phyloP scores from a whole-genome alignment of 2,113 vertebrate genomes.

The Balaenoptera acutorostrata region DNA sequence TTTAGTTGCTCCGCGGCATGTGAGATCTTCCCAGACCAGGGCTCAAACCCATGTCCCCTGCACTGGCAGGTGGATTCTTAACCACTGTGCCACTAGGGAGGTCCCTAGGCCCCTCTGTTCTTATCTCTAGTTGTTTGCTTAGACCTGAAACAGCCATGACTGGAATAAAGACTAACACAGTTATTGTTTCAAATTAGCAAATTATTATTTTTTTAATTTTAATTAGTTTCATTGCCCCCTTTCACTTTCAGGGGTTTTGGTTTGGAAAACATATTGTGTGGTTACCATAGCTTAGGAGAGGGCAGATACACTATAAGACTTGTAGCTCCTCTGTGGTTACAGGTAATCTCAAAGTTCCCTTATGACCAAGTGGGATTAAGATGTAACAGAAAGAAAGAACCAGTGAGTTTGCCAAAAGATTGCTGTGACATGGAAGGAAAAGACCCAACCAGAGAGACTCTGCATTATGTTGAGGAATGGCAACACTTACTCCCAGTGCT shows the following conservation, averaged over 20 bases:
- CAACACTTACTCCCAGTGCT: not conserved
- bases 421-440: not conserved
- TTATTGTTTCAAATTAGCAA: not conserved
- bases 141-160: not conserved
- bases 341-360: not conserved
- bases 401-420: not conserved
- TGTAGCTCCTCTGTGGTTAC: not conserved
- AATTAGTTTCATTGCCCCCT: not conserved
- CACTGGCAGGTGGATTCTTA: too few species aligned
- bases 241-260: not conserved
- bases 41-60: too few species aligned
- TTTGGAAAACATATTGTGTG: not conserved
- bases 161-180: not conserved
- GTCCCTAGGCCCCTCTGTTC: not conserved
- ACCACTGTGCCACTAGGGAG: too few species aligned
- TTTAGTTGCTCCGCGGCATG: too few species aligned
- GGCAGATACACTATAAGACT: not conserved
- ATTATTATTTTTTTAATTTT: not conserved
- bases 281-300: not conserved
- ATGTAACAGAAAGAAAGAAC: not conserved
- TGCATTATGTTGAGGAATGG: rapidly evolving
- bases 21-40: too few species aligned
- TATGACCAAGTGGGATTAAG: not conserved
- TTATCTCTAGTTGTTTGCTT: not conserved
- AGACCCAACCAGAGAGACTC: too few species aligned